phyloP scores from a whole-genome alignment of 2,797 vertebrate species.

The Pipistrellus pipistrellus region DNA sequence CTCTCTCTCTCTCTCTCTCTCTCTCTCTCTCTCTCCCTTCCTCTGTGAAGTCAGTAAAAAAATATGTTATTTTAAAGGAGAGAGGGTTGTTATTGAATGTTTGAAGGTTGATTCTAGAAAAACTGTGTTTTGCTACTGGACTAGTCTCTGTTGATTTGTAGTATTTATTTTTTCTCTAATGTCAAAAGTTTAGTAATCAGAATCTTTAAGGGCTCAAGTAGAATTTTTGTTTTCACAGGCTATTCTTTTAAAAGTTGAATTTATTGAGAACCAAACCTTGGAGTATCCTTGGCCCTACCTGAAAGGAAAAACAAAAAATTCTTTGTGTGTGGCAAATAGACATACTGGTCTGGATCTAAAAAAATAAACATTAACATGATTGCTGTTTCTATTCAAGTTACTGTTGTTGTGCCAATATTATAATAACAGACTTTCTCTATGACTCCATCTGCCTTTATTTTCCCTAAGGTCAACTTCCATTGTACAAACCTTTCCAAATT shows the following conservation, averaged over 20 bases:
- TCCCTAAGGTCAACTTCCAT: conserved; percentile 10
- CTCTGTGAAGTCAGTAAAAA: too few species aligned
- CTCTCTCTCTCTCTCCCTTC: too few species aligned
- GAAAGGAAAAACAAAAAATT: conserved; percentile 57
- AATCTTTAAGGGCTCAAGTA: conserved; percentile 51
- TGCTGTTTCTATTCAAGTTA: neutral
- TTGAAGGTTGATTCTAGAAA: conserved; percentile 32
- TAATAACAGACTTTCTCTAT: neutral
- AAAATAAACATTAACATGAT: conserved; percentile 18
- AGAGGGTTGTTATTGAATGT: neutral
- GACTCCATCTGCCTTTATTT: neutral
- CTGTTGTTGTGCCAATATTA: conserved; percentile 22
- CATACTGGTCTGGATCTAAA: conserved; percentile 38
- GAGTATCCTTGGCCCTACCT: conserved; percentile 1
- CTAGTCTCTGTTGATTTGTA: neutral
- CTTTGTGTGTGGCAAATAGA: conserved; percentile 35
- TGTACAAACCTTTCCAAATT: neutral
- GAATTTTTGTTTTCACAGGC: conserved; percentile 65
- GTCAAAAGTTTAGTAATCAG: conserved; percentile 46
- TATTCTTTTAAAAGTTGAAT: conserved; percentile 59
- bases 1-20: too few species aligned
- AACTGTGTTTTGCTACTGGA: conserved; percentile 47
- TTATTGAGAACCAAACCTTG: conserved; percentile 54
- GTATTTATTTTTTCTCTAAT: conserved; percentile 36
- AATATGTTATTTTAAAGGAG: neutral